Percentiles rank a stretch among this genome's conserved stretches.
Conservation (phyloP, 2,113 vertebrate genomes). For the Xyliphius kryptos region DNA sequence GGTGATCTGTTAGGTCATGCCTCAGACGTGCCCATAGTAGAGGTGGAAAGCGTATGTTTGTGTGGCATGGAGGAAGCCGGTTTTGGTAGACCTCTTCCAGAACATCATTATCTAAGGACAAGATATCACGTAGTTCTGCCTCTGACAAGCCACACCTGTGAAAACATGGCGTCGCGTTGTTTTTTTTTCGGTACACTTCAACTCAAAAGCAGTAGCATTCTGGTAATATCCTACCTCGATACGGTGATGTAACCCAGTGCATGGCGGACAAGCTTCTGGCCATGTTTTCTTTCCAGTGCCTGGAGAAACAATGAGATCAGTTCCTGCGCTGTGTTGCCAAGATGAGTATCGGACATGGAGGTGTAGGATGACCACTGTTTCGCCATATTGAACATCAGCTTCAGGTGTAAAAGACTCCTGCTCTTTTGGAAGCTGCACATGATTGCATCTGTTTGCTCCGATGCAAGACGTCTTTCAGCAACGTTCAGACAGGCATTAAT, state of each 20-base stretch:
- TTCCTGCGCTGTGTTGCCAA: constrained; percentile 53
- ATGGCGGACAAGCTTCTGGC: constrained; percentile 59
- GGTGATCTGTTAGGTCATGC: constrained; percentile 58
- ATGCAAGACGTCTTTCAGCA: constrained; percentile 40
- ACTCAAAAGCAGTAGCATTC: not conserved
- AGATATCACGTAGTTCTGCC: constrained; percentile 68
- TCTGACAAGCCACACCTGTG: constrained; percentile 73
- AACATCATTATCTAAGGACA: constrained; percentile 75
- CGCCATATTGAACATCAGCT: constrained; percentile 61
- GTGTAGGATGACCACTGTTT: constrained; percentile 65
- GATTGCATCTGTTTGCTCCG: constrained; percentile 48
- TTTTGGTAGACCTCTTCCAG: constrained; percentile 67
- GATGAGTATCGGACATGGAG: constrained; percentile 37
- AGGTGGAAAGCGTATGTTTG: constrained; percentile 65
- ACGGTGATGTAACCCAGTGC: constrained; percentile 63
- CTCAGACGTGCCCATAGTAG: constrained; percentile 68
- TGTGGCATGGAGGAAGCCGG: constrained; percentile 60
- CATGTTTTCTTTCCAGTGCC: constrained; percentile 66
- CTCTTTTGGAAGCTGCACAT: constrained; percentile 53
- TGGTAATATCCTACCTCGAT: constrained; percentile 25
- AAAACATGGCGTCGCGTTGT: not conserved
- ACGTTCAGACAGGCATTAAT: constrained; percentile 52
- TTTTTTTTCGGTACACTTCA: not conserved
- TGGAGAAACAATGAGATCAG: constrained; percentile 55
- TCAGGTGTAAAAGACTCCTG: constrained; percentile 63